Percentiles rank a stretch among this genome's conserved stretches.
Conservation (phyloP, 2,888 invertebrate genomes). For the Tanaodytes sp. region DNA sequence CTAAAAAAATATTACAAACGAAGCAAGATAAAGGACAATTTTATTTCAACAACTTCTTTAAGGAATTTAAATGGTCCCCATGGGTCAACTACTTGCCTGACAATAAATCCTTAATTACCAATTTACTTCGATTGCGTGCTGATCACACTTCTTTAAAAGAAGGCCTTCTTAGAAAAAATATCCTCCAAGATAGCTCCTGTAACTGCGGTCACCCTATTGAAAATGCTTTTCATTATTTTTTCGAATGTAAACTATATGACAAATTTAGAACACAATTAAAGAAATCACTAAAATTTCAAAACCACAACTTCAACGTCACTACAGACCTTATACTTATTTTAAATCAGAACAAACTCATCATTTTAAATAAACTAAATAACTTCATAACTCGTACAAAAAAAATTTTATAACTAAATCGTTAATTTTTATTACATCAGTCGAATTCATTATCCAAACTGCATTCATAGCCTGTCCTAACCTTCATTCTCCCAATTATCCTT, state of each 20-base stretch:
- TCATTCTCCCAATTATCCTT: too few species aligned
- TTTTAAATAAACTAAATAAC: too few species aligned
- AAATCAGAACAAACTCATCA: too few species aligned
- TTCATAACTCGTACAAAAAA: too few species aligned
- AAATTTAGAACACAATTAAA: neutral
- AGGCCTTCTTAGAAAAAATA: neutral
- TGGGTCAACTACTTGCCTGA: neutral
- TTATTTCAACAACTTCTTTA: neutral
- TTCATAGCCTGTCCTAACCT: too few species aligned
- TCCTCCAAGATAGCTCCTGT: neutral
- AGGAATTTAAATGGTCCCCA: neutral
- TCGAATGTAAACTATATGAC: neutral
- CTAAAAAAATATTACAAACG: neutral
- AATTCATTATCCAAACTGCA: too few species aligned
- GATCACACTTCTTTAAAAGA: neutral
- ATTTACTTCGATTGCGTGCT: neutral
- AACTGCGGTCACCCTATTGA: neutral
- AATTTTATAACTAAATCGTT: too few species aligned
- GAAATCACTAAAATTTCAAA: too few species aligned
- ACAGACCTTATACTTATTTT: too few species aligned
- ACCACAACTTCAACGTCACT: too few species aligned
- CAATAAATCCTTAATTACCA: neutral
- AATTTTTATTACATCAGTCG: too few species aligned
- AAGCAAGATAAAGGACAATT: neutral
- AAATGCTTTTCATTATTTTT: conserved; percentile 1